Evolutionary conservation across 2,113 vertebrate species (phyloP).

Genomic region (Tetraodon nigroviridis): DNA sequence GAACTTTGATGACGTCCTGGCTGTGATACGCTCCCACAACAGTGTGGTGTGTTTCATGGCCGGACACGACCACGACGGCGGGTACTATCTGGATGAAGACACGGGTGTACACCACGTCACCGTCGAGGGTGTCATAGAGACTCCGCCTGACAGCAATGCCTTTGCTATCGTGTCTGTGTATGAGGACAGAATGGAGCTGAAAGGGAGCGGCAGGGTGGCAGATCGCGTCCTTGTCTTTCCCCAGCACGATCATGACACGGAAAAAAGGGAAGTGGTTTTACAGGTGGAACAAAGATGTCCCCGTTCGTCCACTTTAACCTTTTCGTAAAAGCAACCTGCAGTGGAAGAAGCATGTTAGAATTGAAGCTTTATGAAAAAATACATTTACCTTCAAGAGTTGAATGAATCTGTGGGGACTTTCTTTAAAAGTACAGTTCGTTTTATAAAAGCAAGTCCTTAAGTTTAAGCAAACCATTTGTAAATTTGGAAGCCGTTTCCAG

Average conservation of each 20-base stretch:
- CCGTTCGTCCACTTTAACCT: too few species aligned
- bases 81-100: slow-evolving; percentile 76
- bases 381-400: too few species aligned
- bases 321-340: too few species aligned
- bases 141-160: slow-evolving; percentile 79
- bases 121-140: slow-evolving; percentile 87
- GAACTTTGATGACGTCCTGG: slow-evolving; percentile 82
- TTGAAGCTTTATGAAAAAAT: too few species aligned
- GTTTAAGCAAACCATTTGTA: too few species aligned
- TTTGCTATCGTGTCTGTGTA: slow-evolving; percentile 84
- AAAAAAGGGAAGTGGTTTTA: too few species aligned
- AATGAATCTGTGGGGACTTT: too few species aligned
- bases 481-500: too few species aligned
- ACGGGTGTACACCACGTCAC: slow-evolving; percentile 86
- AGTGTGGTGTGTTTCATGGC: slow-evolving; percentile 87
- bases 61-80: slow-evolving; percentile 86
- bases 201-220: slow-evolving; percentile 79
- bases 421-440: too few species aligned
- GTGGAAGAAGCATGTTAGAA: too few species aligned
- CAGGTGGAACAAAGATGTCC: too few species aligned
- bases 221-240: slow-evolving; percentile 75
- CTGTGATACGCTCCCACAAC: slow-evolving; percentile 75
- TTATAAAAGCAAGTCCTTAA: too few species aligned
- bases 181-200: slow-evolving; percentile 84
- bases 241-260: background rate